Base-by-base conservation (phyloP, 2,797 vertebrate species). In the Paedocypris micromegethes region DNA sequence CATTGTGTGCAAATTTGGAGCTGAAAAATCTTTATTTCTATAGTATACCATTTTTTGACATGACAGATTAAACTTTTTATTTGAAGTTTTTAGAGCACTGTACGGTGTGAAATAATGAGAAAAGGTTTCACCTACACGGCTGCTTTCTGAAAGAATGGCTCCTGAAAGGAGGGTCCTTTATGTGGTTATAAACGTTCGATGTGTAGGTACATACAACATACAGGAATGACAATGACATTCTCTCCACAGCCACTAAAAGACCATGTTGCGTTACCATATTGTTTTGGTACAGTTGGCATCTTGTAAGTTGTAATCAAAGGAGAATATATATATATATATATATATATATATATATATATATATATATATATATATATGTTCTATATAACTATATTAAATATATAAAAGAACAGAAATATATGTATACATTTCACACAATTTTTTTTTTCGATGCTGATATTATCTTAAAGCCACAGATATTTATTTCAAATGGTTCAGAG, bases 261-360 rank as follows among this genome's bases (percentile, higher is more conserved):
- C 84, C 77, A 75, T 41, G 75, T 80, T 69, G 77, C 85, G 75
- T 82, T 81, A 78, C 77, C 78, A 82, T 84, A 80, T 84, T 73
- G 84, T 84, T 87, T 79, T 85, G 86, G 86, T 89, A 88, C 85
- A 84, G 83, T 81, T 85, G 87, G 85, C 83, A 84, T 88, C 82
- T 79, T 86, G 85, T 88, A 83, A 85, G 85, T 87, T 87, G 82
- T 85, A 80, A 80, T 86, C 81, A 86, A 87, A 80, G 84, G 82
- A 87, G 79, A 88, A 80, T 85, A 84, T 87, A 87, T 83, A 81
- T 74, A 80, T 46, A 78, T 67, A 73, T 68, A 79, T 57, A 79
- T 70, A 82, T 76, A 75, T 58, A 75, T 69, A 75, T 67, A 58
- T 58, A 74, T 81, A 75, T 77, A 81, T 79, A 67, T 49, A 79